These are phyloP conservation scores for Alosa sapidissima DNA, from an alignment of 2,797 vertebrate genomes.

Conservation along the genomic window DNA sequence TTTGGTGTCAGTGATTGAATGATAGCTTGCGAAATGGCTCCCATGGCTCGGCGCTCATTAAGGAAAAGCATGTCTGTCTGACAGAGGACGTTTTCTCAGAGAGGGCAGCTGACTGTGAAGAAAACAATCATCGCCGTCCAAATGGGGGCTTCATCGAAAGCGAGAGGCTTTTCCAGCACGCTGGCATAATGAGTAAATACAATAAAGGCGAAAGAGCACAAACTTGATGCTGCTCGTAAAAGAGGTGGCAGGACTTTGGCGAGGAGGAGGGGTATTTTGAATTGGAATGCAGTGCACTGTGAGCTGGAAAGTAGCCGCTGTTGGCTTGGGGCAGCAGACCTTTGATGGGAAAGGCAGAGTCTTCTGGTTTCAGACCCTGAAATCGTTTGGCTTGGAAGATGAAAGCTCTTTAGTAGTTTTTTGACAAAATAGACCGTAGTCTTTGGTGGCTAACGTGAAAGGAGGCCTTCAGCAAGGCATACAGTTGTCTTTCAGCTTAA, in stretches of 20 bases:
- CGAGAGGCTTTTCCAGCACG: not conserved
- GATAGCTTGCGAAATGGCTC: constrained; percentile 68
- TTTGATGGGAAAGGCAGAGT: constrained; percentile 24
- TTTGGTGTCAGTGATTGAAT: constrained; percentile 74
- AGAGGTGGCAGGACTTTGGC: constrained; percentile 42
- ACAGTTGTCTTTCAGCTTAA: constrained; percentile 5
- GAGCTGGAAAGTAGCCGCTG: not conserved
- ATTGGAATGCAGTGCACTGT: constrained; percentile 35
- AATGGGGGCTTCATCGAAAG: not conserved
- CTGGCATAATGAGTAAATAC: constrained; percentile 19
- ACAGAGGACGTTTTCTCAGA: constrained; percentile 21
- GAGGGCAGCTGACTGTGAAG: constrained; percentile 12
- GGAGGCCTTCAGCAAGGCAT: not conserved
- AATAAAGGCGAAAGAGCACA: constrained; percentile 19
- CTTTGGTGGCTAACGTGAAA: constrained; percentile 37
- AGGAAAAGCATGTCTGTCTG: constrained; percentile 39
- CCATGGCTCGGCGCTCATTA: constrained; percentile 50
- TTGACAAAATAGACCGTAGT: constrained; percentile 41
- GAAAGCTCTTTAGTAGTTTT: constrained; percentile 46
- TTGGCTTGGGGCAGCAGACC: not conserved
- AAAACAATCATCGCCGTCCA: constrained; percentile 1
- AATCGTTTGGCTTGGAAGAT: constrained; percentile 47
- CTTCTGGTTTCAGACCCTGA: constrained; percentile 19
- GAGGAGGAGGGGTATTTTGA: constrained; percentile 39
- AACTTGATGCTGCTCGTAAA: constrained; percentile 44